phyloP scores from a whole-genome alignment of 2,113 vertebrate genomes.

The Larimichthys crocea region DNA sequence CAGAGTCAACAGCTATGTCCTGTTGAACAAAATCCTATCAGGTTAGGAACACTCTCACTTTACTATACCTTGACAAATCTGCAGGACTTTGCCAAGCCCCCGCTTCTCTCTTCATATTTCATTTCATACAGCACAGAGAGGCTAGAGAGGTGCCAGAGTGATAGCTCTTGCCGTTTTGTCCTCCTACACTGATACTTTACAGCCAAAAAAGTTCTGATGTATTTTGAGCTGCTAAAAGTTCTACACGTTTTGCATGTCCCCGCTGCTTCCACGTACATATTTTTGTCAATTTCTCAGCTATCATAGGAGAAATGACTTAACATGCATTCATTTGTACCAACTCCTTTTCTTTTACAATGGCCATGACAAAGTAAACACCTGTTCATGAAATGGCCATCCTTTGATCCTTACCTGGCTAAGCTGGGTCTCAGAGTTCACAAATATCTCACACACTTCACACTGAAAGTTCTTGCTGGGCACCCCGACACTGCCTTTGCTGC shows the following conservation, averaged over 20 bases:
- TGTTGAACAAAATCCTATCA: conserved; percentile 48
- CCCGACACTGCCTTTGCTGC: conserved; percentile 89
- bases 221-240: conserved; percentile 9
- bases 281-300: neutral
- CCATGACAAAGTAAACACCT: neutral
- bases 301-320: neutral
- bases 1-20: conserved; percentile 34
- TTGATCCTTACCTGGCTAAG: conserved; percentile 91
- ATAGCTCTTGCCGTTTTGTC: conserved; percentile 6
- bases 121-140: conserved; percentile 19
- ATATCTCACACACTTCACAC: conserved; percentile 97
- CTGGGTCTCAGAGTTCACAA: conserved; percentile 98
- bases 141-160: conserved; percentile 6
- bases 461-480: conserved; percentile 91
- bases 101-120: conserved; percentile 29
- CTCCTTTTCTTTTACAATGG: neutral
- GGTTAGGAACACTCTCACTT: conserved; percentile 39
- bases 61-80: conserved; percentile 45
- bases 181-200: neutral
- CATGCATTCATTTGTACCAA: neutral
- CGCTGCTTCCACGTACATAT: neutral
- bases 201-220: neutral
- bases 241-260: neutral
- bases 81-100: conserved; percentile 34
- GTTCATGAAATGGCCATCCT: neutral